Percentiles rank a stretch among this genome's conserved stretches.
Conservation (phyloP, 2,888 invertebrate genomes). For the Achlya flavicornis region DNA sequence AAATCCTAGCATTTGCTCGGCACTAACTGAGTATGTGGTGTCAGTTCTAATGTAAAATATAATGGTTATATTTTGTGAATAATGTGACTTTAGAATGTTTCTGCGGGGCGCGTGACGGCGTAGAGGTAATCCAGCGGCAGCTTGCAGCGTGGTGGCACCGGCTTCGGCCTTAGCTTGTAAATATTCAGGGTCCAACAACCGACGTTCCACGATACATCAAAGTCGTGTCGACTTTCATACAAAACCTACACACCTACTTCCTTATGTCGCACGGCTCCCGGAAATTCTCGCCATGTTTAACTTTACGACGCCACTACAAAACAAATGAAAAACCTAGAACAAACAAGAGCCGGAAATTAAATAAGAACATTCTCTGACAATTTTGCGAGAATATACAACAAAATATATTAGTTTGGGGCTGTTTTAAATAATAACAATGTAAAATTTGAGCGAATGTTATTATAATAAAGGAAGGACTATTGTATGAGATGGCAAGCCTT, state of each 20-base stretch:
- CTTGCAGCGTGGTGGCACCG: constrained; percentile 14
- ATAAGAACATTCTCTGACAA: constrained; percentile 36
- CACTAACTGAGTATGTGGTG: constrained; percentile 41
- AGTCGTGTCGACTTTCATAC: constrained; percentile 64
- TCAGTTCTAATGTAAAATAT: constrained; percentile 58
- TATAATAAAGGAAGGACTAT: not conserved
- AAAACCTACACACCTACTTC: constrained; percentile 44
- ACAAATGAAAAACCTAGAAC: constrained; percentile 47
- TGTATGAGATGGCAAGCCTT: constrained; percentile 17
- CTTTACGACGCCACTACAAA: constrained; percentile 28
- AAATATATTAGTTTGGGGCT: constrained; percentile 17
- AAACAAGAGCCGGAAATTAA: constrained; percentile 58
- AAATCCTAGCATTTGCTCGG: constrained; percentile 20
- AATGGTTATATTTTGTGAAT: constrained; percentile 59
- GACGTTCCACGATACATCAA: constrained; percentile 69
- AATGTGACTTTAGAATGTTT: constrained; percentile 59
- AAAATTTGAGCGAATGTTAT: constrained; percentile 11
- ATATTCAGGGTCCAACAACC: constrained; percentile 71
- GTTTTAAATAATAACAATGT: constrained; percentile 14
- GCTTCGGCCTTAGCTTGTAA: constrained; percentile 61
- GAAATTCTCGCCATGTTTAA: constrained; percentile 46
- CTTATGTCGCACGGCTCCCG: constrained; percentile 41
- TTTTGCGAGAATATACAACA: constrained; percentile 15
- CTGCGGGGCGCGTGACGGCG: constrained; percentile 39
- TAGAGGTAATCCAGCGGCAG: constrained; percentile 29